Percentiles rank a stretch among this genome's conserved stretches.
phyloP scores from a whole-genome alignment of 2,113 vertebrate species.

The Carassius carassius region DNA sequence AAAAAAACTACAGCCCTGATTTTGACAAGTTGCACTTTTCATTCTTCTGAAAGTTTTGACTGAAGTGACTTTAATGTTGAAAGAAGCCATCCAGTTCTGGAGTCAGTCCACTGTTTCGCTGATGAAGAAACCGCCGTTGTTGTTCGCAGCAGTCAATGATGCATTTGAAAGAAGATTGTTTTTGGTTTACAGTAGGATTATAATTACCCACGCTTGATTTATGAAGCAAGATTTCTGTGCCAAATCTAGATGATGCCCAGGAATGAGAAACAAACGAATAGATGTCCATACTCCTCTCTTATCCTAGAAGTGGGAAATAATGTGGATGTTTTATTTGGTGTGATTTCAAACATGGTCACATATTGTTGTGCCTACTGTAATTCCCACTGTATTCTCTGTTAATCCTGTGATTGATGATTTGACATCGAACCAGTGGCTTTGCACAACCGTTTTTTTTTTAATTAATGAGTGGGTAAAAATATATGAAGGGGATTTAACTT shows the following conservation, averaged over 20 bases:
- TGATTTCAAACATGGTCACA: neutral
- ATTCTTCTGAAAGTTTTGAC: neutral
- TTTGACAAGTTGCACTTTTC: neutral
- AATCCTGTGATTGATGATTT: neutral
- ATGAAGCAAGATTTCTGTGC: neutral
- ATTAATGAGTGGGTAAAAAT: neutral
- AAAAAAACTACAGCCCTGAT: neutral
- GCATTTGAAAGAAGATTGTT: neutral
- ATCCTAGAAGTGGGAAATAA: neutral
- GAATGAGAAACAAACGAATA: neutral
- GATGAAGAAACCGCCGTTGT: neutral
- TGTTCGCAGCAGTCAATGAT: neutral
- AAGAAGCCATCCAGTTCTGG: neutral
- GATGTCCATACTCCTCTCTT: neutral
- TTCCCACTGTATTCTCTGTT: neutral
- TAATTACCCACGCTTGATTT: neutral
- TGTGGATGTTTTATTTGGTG: neutral
- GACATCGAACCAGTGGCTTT: neutral
- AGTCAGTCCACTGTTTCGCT: neutral
- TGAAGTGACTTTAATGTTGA: neutral
- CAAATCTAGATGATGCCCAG: neutral
- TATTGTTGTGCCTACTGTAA: neutral
- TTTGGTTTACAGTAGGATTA: neutral
- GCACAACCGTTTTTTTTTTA: neutral
- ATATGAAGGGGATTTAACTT: neutral